These are phyloP conservation scores for Epizoanthus rinbou DNA, from an alignment of 92 coral and sea anemone species.

Conservation along the genomic window DNA sequence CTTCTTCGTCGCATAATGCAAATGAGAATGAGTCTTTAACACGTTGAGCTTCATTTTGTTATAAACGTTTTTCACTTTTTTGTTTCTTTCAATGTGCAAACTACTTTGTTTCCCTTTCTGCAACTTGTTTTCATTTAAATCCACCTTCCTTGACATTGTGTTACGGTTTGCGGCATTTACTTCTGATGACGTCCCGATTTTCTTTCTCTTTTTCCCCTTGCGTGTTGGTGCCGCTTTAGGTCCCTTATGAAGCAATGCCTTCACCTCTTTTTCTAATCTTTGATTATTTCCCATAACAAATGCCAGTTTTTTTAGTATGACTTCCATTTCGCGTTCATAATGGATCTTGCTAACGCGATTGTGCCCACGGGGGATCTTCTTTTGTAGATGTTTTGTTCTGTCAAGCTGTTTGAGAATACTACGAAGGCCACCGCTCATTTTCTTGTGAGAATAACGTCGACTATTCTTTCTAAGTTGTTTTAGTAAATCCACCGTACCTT, in stretches of 20 bases:
- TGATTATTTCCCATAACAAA: conserved; percentile 67
- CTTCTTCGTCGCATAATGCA: background rate
- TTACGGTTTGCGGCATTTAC: too few species aligned
- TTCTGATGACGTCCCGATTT: background rate
- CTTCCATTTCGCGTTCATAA: conserved; percentile 51
- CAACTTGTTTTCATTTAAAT: background rate
- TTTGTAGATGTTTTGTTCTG: conserved; percentile 25
- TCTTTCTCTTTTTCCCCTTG: background rate
- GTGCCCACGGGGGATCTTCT: background rate
- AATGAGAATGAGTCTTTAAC: background rate
- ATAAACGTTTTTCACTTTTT: too few species aligned
- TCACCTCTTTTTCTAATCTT: conserved; percentile 67
- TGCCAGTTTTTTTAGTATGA: conserved; percentile 55
- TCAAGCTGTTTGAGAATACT: conserved; percentile 26
- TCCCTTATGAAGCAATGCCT: conserved; percentile 40
- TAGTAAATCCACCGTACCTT: conserved; percentile 2
- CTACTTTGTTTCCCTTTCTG: background rate
- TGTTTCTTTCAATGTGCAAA: background rate
- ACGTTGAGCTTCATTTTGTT: background rate
- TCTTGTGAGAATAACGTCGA: conserved; percentile 17
- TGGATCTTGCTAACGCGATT: background rate
- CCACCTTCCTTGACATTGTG: too few species aligned
- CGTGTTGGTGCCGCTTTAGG: background rate
- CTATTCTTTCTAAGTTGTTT: conserved; percentile 19
- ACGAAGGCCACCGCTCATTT: conserved; percentile 17